Base-by-base conservation (phyloP, 2,888 invertebrate genomes). In the Alentia gelatinosa region DNA sequence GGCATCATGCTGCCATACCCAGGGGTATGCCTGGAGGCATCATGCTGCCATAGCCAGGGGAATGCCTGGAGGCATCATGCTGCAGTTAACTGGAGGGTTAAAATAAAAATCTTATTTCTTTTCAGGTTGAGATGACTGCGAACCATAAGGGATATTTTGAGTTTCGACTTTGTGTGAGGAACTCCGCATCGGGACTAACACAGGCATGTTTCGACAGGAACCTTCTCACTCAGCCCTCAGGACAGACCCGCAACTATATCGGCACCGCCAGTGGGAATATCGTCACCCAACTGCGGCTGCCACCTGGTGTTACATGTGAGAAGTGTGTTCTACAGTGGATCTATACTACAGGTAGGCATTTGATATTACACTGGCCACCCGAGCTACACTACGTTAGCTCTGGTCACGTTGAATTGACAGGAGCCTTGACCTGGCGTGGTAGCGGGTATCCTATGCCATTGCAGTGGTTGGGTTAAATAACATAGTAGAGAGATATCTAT, bases 251-350 rank as follows among this genome's bases (percentile, higher is more conserved):
- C 98, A 95, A 95, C 98, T 0, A 96, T 98, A 4, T 96, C 96
- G 93, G 94, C 97, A 89, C 97, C 95, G 0, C 98, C 98, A 30
- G 98, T 97, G 0, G 97, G 94, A 97, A 98, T 30, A 98, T 98
- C 95, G 98, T 98, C 95, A 97, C 98, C 96, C 97, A 97, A 93
- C 97, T 97, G 93, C 97, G 97, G 93, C 96, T 98, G 89, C 98
- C 98, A 0, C 97, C 98, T 0, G 97, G 97, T 63, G 94, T 98
- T 26, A 97, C 97, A 83, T 98, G 98, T 95, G 96, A 97, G 19
- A 98, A 98, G 95, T 98, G 98, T 95, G 97, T 98, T 3, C 96
- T 98, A 91, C 98, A 98, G 95, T 98, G 98, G 98, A 97, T 97
- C 93, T 98, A 98, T 96, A 97, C 98, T 90, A 98, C 98, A 79